phyloP scores from a whole-genome alignment of 2,888 invertebrate genomes.

The Autographa gamma region DNA sequence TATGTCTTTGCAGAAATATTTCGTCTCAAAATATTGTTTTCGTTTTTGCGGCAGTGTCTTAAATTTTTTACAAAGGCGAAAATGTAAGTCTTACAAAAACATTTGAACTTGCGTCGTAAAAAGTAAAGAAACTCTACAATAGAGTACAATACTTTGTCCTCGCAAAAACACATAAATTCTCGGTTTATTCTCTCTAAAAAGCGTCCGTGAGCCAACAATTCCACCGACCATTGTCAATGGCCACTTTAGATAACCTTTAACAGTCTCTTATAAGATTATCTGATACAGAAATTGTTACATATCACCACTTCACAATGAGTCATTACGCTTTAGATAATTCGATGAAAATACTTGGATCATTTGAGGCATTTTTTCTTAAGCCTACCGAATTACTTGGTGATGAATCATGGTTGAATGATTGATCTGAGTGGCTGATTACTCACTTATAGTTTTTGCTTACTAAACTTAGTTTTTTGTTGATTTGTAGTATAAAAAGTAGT shows the following conservation, averaged over 20 bases:
- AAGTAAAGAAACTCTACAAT: background rate
- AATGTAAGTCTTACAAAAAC: background rate
- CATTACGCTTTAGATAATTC: background rate
- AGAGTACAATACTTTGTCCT: background rate
- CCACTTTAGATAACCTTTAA: conserved; percentile 24
- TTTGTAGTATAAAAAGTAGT: too few relatives aligned
- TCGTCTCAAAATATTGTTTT: background rate
- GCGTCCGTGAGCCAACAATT: conserved; percentile 17
- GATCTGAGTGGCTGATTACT: background rate
- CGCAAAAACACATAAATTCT: background rate
- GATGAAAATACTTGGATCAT: background rate
- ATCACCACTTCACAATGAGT: conserved; percentile 1
- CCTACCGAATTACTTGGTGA: background rate
- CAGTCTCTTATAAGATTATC: conserved; percentile 10
- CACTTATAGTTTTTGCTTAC: too few relatives aligned
- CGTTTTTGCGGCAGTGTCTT: background rate
- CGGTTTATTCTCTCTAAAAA: background rate
- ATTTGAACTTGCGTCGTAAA: background rate
- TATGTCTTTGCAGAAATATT: background rate
- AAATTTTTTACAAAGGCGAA: background rate
- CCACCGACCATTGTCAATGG: conserved; percentile 9
- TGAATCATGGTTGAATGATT: background rate
- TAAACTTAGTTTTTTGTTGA: too few relatives aligned
- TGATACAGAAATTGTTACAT: conserved; percentile 18
- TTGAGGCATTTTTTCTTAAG: background rate